A percentile compares a stretch with the other conserved stretches of the same genome.
These are phyloP conservation scores for Drosophila azteca DNA, from an alignment of 1,140 invertebrate genomes.

Conservation along the genomic window DNA sequence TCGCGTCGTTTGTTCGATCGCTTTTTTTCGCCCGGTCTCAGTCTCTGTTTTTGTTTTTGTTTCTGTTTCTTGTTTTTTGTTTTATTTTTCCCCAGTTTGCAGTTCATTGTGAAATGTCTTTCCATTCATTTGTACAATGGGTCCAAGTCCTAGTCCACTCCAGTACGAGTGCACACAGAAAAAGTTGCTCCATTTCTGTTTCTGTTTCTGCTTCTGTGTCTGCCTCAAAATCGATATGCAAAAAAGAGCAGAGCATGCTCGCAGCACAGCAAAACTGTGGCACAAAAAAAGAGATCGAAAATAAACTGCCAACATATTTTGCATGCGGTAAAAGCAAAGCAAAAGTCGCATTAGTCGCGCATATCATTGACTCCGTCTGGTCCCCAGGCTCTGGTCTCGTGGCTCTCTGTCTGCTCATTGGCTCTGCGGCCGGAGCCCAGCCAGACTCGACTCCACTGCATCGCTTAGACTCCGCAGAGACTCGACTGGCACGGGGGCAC, in stretches of 20 bases:
- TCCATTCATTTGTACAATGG: conserved; percentile 70
- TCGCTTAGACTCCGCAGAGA: conserved; percentile 15
- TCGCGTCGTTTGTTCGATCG: conserved; percentile 53
- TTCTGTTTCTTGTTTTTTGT: not conserved
- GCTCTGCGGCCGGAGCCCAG: conserved; percentile 23
- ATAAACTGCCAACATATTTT: conserved; percentile 63
- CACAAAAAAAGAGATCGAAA: conserved; percentile 18
- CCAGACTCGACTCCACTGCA: conserved; percentile 23
- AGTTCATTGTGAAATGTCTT: conserved; percentile 73
- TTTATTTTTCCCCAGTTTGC: conserved; percentile 19
- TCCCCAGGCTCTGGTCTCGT: conserved; percentile 10
- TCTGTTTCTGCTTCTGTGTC: conserved; percentile 40
- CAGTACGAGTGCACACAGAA: conserved; percentile 17
- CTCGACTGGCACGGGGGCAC: conserved; percentile 23
- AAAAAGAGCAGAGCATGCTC: conserved; percentile 18
- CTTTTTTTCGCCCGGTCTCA: conserved; percentile 10
- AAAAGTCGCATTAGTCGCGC: conserved; percentile 68
- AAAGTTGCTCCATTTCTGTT: conserved; percentile 71
- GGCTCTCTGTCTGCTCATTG: conserved; percentile 13
- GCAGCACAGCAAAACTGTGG: conserved; percentile 14
- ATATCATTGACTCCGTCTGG: conserved; percentile 65
- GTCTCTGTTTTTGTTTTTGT: too few relatives aligned
- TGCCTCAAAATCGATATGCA: conserved; percentile 69
- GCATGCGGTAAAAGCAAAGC: conserved; percentile 58
- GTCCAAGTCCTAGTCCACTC: conserved; percentile 44